Base-by-base conservation (phyloP, 2,113 vertebrate species). In the Leptobrachium leishanense region DNA sequence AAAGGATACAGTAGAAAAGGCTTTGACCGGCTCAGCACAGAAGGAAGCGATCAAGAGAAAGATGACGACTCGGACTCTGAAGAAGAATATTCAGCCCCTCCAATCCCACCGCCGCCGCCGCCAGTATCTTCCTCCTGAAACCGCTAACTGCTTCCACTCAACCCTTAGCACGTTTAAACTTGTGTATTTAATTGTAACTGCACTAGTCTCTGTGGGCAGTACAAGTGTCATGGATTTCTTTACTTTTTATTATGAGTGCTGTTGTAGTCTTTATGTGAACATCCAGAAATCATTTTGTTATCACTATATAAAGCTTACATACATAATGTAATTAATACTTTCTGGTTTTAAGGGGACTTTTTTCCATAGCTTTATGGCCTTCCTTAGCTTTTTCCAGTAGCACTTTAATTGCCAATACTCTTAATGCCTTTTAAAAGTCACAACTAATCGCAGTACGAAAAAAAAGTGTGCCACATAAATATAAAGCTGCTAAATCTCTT, bases 21-120 rank as follows among this genome's bases (percentile, higher is more conserved):
- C 20, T 99, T 99, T 65, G 97, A 98, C 89, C 95, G 96, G 66
- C 92, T 99, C 62, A 99, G 96, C 83, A 98, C 97, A 0, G 98
- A 99, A 84, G 97, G 95, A 66, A 99, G 98, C 2, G 98, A 99
- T 87, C 96, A 95, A 81, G 97, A 99, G 86, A 95, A 96, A 82
- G 95, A 98, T 0, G 95, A 95, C 0, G 96, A 96, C 20, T 95
- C 94, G 0, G 97, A 98, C 81, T 98, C 96, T 0, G 97, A 99
- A 85, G 96, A 98, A 83, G 98, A 98, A 78, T 97, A 96, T 77
- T 92, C 95, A 0, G 92, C 92, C 0, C 91, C 94, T 12, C 90
- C 92, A 62, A 86, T 88, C 1, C 73, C 85, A 7, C 73, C 76
- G 39, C 91, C 93, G 63, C 87, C 89, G 2, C 73, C 84, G 13